phyloP scores from a whole-genome alignment of 2,888 invertebrate species.

The Polylopha cassiicola region DNA sequence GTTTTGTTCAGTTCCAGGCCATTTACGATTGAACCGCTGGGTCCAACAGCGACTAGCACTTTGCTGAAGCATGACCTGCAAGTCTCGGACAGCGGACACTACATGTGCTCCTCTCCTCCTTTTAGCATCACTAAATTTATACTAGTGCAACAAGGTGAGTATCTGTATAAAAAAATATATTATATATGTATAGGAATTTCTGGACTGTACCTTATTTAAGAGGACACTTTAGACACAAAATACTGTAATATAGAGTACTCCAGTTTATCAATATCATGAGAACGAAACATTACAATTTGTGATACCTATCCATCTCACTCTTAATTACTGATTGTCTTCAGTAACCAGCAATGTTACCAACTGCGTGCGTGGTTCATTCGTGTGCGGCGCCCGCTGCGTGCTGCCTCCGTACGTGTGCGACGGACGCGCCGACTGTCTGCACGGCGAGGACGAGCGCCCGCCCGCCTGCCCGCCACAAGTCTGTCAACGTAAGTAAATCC shows the following conservation, averaged over 20 bases:
- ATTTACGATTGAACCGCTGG: conserved; percentile 33
- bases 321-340: background rate
- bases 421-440: conserved; percentile 54
- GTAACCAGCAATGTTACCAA: conserved; percentile 7
- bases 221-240: too few species aligned
- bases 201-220: too few species aligned
- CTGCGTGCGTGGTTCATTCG: conserved; percentile 59
- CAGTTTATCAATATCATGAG: too few species aligned
- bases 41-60: conserved; percentile 34
- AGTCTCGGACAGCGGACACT: conserved; percentile 53
- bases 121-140: conserved; percentile 62
- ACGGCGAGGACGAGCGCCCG: conserved; percentile 53
- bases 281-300: too few species aligned
- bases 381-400: conserved; percentile 62
- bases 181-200: too few species aligned
- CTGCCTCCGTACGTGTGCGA: conserved; percentile 64
- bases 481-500: conserved; percentile 46
- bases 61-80: conserved; percentile 39
- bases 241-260: too few species aligned
- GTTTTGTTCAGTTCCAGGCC: too few species aligned
- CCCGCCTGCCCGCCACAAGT: conserved; percentile 43
- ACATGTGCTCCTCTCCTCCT: conserved; percentile 63
- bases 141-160: conserved; percentile 54
- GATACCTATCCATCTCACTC: too few species aligned
- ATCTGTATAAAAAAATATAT: background rate